These are phyloP conservation scores for Channallabes apus DNA, from an alignment of 2,797 vertebrate genomes.

Conservation along the genomic window DNA sequence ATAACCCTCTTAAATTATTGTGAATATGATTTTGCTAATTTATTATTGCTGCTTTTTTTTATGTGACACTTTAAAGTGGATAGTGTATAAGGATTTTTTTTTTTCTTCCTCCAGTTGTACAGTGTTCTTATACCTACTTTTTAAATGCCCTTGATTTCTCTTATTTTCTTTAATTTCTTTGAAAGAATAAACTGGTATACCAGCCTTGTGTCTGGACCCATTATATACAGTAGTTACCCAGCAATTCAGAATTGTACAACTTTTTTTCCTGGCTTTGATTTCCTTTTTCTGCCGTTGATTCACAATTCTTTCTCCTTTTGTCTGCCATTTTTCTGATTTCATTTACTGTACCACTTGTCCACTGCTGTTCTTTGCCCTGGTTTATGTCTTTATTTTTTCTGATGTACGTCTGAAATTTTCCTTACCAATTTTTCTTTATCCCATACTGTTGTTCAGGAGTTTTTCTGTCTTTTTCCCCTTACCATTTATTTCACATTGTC, in stretches of 20 bases:
- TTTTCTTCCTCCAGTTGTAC: neutral
- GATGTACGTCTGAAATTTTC: too few relatives aligned
- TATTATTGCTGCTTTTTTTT: slow-evolving; percentile 21
- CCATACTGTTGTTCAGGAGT: too few relatives aligned
- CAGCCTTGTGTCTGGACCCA: neutral
- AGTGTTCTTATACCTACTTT: neutral
- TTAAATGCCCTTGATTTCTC: neutral
- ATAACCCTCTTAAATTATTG: slow-evolving; percentile 3
- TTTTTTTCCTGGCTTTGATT: neutral
- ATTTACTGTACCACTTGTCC: neutral
- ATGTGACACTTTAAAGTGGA: neutral
- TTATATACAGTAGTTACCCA: neutral
- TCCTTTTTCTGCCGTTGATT: neutral
- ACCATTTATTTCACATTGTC: neutral
- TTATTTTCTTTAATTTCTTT: neutral
- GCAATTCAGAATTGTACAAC: too few relatives aligned
- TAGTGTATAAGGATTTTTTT: neutral
- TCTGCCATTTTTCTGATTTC: neutral
- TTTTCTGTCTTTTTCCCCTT: neutral
- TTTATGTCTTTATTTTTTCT: too few relatives aligned
- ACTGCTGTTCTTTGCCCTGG: too few relatives aligned
- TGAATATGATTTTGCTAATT: slow-evolving; percentile 19
- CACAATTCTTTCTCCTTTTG: neutral
- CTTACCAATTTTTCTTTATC: too few relatives aligned
- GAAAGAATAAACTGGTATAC: neutral